Conservation (phyloP, 2,888 invertebrate species). For the Petrolisthes cinctipes region DNA sequence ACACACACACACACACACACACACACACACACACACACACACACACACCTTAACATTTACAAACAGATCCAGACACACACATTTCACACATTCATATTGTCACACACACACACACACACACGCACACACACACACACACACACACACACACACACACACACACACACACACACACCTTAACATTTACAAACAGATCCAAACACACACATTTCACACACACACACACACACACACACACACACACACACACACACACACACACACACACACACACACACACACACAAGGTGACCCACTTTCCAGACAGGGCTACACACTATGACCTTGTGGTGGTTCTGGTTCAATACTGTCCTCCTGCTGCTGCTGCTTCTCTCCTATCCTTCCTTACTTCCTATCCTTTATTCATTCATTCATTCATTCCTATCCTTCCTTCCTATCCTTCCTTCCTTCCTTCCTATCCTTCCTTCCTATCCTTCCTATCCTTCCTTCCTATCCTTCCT, state of each 20-base stretch:
- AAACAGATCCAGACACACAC: no score
- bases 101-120: background rate
- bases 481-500: background rate
- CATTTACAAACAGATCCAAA: background rate
- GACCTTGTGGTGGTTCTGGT: background rate
- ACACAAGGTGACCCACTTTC: background rate
- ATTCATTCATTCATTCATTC: background rate
- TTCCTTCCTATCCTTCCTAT: background rate
- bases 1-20: background rate
- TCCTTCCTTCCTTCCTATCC: background rate
- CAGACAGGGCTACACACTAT: background rate
- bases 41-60: background rate
- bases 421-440: background rate
- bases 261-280: slow-evolving; percentile 27
- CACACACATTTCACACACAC: background rate
- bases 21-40: background rate
- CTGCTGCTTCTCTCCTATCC: background rate
- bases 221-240: slow-evolving; percentile 3
- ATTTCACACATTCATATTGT: background rate
- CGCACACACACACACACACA: background rate
- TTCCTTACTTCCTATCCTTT: background rate
- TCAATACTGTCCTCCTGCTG: background rate
- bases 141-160: background rate
- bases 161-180: background rate
- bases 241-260: background rate